Evolutionary conservation across 2,888 invertebrate genomes (phyloP), one percentile per base, ranked within the genome.

Genomic region (Pollenia amentaria): DNA sequence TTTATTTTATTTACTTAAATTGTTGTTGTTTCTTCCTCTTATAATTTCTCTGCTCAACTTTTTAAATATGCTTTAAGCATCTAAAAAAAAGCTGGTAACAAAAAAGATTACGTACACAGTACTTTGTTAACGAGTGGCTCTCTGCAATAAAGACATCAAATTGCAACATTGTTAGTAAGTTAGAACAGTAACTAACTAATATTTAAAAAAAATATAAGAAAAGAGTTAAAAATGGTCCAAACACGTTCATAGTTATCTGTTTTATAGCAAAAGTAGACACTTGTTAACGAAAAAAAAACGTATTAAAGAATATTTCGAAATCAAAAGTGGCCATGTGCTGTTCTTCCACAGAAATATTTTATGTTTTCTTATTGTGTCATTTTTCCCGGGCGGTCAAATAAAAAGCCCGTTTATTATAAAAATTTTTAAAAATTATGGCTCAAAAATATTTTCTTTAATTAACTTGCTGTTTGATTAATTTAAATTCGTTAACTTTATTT

Each of bases 281-380:
- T 78, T 70, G 53, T 76, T 29, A 48, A 21, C 48, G n/a, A 48
- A 44, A 55, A 48, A 70, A 48, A 62, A 67, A 46, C 55, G 16
- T 67, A 62, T 40, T 42, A 12, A 18, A 51, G 42, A 44, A 42
- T 70, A 70, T 62, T 44, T 69, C n/a, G 64, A 83, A 64, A 72
- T 44, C 55, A 70, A 77, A 84, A 84, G 65, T 84, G 67, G 57
- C 72, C 77, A 73, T 84, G 83, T 78, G 72, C 67, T 78, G 14
- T 60, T 38, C 40, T 64, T 65, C 1, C 16, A n/a, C 3, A 18
- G 6, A 42, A 18, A 38, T 10, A 38, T 11, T 62, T 60, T 21
- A 14, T 29, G 48, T 77, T 10, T n/a, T 38, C 16, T 48, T 8
- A 51, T 48, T 18, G 14, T 77, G 14, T 48, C 16, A 38, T n/a